Evolutionary conservation across 2,797 vertebrate species (phyloP).

Genomic region (Hoplostethus atlanticus): DNA sequence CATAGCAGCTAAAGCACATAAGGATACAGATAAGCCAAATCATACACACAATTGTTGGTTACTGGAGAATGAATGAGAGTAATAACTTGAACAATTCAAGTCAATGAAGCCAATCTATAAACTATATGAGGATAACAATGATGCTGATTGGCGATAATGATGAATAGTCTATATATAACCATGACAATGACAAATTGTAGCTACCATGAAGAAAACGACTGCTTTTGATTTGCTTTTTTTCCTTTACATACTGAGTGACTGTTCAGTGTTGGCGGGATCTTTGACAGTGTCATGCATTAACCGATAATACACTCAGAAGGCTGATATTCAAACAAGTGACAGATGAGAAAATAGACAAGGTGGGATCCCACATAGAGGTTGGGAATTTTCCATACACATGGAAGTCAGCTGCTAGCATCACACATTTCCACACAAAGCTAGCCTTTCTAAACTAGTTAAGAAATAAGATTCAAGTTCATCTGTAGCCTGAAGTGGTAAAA

Average conservation of each 20-base stretch:
- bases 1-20: not conserved
- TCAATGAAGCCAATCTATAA: conserved; percentile 1
- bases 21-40: conserved; percentile 8
- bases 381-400: conserved; percentile 32
- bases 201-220: not conserved
- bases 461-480: conserved; percentile 36
- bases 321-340: conserved; percentile 34
- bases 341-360: conserved; percentile 30
- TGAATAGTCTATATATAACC: not conserved
- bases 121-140: conserved; percentile 1
- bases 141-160: conserved; percentile 1
- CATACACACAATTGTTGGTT: conserved; percentile 5
- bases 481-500: conserved; percentile 34
- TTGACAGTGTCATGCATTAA: conserved; percentile 23
- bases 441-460: conserved; percentile 12
- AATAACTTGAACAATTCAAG: conserved; percentile 30
- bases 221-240: conserved; percentile 5
- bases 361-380: conserved; percentile 14
- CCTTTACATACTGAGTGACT: not conserved
- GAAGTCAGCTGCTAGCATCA: conserved; percentile 33
- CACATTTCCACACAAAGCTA: conserved; percentile 4
- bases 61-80: conserved; percentile 8
- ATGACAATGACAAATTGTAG: not conserved
- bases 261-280: conserved; percentile 3
- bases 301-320: conserved; percentile 16